Evolutionary conservation across 2,888 invertebrate genomes (phyloP).

Genomic region (Acrobasis consociella): DNA sequence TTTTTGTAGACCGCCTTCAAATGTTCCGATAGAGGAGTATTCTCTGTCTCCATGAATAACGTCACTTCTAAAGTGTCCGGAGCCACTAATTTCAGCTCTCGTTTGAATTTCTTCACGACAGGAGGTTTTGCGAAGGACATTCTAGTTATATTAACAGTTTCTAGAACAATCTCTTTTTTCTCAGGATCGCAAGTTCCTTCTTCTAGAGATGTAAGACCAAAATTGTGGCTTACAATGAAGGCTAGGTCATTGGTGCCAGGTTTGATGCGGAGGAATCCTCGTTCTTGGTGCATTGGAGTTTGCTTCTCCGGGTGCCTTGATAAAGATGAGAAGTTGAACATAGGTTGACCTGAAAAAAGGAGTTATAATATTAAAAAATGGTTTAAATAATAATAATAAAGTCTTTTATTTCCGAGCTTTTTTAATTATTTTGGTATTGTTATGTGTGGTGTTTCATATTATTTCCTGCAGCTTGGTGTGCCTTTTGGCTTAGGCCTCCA

Average conservation of each 20-base stretch:
- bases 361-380: neutral
- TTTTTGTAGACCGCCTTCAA: constrained; percentile 77
- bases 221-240: constrained; percentile 84
- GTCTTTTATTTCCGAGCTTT: no score
- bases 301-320: constrained; percentile 79
- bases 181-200: constrained; percentile 77
- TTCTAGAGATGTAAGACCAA: constrained; percentile 83
- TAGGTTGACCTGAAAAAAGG: constrained; percentile 79
- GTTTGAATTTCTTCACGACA: constrained; percentile 68
- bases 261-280: constrained; percentile 83
- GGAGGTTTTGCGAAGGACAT: constrained; percentile 81
- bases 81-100: constrained; percentile 57
- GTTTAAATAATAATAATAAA: no score
- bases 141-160: constrained; percentile 70
- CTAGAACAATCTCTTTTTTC: constrained; percentile 69
- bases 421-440: no score
- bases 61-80: constrained; percentile 66
- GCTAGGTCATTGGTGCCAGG: constrained; percentile 78
- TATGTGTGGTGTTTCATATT: no score
- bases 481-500: no score
- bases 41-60: constrained; percentile 81
- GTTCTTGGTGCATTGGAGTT: constrained; percentile 84
- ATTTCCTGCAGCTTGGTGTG: no score
- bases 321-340: constrained; percentile 80
- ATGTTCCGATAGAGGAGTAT: constrained; percentile 79